Evolutionary conservation across 2,113 vertebrate species (phyloP).

Genomic region (Mus musculus): DNA sequence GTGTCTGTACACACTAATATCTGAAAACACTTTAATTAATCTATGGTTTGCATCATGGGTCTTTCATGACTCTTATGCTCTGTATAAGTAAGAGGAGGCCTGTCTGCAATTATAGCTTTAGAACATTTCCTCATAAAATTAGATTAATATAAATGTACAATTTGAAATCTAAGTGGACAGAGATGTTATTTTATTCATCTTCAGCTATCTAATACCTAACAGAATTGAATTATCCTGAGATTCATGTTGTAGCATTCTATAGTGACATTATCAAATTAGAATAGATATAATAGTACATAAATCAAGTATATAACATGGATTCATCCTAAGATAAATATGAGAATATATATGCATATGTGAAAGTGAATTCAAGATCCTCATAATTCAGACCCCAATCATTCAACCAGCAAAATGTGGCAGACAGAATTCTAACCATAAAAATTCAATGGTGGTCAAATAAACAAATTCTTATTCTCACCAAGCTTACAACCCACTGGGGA

Average conservation of each 20-base stretch:
- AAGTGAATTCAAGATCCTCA: background rate
- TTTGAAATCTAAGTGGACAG: background rate
- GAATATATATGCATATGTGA: background rate
- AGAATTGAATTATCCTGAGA: background rate
- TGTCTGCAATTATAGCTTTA: background rate
- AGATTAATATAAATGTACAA: background rate
- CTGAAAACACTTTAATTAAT: background rate
- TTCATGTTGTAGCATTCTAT: background rate
- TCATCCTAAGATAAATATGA: background rate
- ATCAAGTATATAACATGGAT: background rate
- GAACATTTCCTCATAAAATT: background rate
- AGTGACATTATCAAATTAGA: background rate
- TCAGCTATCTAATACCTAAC: background rate
- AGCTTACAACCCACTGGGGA: background rate
- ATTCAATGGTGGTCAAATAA: background rate
- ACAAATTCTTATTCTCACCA: background rate
- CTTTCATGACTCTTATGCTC: background rate
- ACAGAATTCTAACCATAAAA: background rate
- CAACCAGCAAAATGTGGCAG: background rate
- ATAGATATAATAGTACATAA: background rate
- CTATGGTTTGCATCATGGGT: background rate
- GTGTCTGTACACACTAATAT: background rate
- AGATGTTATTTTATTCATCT: conserved; percentile 3
- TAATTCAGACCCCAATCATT: background rate
- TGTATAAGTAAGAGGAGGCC: background rate